phyloP scores from a whole-genome alignment of 2,888 invertebrate genomes.

The Eremobia ochroleuca region DNA sequence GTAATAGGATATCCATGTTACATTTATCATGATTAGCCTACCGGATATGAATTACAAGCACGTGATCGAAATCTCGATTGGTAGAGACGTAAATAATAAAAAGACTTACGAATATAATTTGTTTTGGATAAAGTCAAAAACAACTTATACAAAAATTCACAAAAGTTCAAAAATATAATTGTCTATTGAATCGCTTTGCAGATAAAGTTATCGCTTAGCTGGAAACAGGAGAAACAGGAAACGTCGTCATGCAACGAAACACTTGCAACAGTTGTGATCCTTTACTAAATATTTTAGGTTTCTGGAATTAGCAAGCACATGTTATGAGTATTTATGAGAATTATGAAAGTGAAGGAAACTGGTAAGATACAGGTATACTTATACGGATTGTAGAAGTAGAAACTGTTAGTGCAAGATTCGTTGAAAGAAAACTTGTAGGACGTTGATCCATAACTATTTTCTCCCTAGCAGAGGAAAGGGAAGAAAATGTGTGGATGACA shows the following conservation, averaged over 20 bases:
- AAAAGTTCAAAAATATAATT: neutral
- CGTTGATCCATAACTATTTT: slow-evolving; percentile 39
- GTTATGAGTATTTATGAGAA: slow-evolving; percentile 39
- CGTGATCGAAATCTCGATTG: neutral
- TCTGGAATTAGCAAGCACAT: slow-evolving; percentile 49
- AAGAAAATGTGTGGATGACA: slow-evolving; percentile 15
- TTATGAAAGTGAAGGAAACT: slow-evolving; percentile 51
- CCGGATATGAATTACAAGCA: neutral
- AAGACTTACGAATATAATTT: neutral
- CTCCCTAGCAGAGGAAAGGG: neutral
- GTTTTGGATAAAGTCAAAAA: neutral
- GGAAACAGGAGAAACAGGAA: slow-evolving; percentile 21
- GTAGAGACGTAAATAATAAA: neutral
- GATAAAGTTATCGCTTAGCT: neutral
- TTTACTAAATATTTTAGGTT: slow-evolving; percentile 41
- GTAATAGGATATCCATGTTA: neutral
- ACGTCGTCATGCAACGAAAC: slow-evolving; percentile 10
- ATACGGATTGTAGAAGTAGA: slow-evolving; percentile 30
- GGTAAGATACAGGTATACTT: slow-evolving; percentile 31
- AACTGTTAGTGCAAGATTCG: slow-evolving; percentile 25
- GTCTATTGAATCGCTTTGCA: neutral
- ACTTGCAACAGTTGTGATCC: slow-evolving; percentile 19
- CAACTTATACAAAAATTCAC: neutral
- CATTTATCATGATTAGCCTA: neutral
- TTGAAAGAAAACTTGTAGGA: slow-evolving; percentile 48